Percentiles rank a stretch among this genome's conserved stretches.
Conservation (phyloP, 2,797 vertebrate species). For the Botia almorhae region DNA sequence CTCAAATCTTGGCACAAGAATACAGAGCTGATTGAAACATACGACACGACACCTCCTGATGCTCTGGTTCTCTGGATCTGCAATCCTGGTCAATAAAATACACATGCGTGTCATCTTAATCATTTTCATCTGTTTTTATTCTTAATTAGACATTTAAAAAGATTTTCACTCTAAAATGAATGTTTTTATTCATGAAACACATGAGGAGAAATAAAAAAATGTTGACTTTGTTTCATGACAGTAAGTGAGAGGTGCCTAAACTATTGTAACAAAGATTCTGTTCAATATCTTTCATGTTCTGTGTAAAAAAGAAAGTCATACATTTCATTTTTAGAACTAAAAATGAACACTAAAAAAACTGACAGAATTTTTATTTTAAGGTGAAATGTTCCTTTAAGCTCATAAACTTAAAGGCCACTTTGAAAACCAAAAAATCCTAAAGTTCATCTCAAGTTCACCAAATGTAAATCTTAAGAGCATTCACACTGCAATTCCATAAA, state of each 20-base stretch:
- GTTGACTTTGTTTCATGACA: no score
- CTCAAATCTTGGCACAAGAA: not conserved
- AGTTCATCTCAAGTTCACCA: no score
- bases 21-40: not conserved
- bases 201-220: not conserved
- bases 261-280: no score
- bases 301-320: not conserved
- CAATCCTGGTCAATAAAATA: not conserved
- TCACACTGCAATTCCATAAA: slow-evolving; percentile 10
- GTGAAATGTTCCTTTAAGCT: not conserved
- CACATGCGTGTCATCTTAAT: not conserved
- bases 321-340: no score
- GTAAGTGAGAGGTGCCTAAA: no score
- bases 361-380: not conserved
- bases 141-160: no score
- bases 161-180: no score
- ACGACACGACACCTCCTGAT: no score
- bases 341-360: not conserved
- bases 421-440: not conserved
- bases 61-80: not conserved
- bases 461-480: not conserved
- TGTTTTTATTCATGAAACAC: no score
- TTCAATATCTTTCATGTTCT: not conserved
- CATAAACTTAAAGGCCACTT: not conserved
- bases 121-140: not conserved